Evolutionary conservation across 2,797 vertebrate genomes (phyloP).

Genomic region (Furcifer pardalis): DNA sequence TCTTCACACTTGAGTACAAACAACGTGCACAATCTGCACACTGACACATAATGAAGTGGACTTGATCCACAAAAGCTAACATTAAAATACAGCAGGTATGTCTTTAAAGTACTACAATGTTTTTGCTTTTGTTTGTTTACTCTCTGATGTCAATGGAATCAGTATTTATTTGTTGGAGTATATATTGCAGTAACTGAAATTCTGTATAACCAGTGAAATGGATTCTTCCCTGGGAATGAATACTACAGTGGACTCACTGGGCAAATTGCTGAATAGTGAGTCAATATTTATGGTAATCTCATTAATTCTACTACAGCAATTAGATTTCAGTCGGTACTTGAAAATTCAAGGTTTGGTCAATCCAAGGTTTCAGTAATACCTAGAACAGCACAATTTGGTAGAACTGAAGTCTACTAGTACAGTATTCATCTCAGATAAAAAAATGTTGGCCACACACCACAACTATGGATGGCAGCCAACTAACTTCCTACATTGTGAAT

Average conservation of each 20-base stretch:
- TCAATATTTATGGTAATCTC: no score
- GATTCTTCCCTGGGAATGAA: background rate
- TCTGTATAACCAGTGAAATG: background rate
- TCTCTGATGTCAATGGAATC: background rate
- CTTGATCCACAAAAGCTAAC: no score
- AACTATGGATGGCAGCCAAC: slow-evolving; percentile 1
- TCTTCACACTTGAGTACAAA: background rate
- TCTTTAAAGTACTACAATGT: no score
- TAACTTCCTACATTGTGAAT: slow-evolving; percentile 20
- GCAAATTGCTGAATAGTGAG: no score
- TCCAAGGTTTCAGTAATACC: slow-evolving; percentile 33
- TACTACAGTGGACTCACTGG: no score
- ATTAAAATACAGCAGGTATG: no score
- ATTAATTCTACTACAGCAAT: no score
- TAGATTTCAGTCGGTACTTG: background rate
- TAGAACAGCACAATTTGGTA: background rate
- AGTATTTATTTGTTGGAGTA: background rate
- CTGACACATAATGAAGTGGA: background rate
- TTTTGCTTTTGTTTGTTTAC: no score
- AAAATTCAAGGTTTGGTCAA: slow-evolving; percentile 20
- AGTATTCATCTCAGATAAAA: background rate
- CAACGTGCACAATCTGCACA: background rate
- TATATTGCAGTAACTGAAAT: background rate
- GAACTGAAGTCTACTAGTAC: background rate
- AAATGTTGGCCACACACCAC: slow-evolving; percentile 1